Percentiles rank a stretch among this genome's conserved stretches.
phyloP scores from a whole-genome alignment of 2,888 invertebrate genomes.

The Eudasyphora cyanicolor region DNA sequence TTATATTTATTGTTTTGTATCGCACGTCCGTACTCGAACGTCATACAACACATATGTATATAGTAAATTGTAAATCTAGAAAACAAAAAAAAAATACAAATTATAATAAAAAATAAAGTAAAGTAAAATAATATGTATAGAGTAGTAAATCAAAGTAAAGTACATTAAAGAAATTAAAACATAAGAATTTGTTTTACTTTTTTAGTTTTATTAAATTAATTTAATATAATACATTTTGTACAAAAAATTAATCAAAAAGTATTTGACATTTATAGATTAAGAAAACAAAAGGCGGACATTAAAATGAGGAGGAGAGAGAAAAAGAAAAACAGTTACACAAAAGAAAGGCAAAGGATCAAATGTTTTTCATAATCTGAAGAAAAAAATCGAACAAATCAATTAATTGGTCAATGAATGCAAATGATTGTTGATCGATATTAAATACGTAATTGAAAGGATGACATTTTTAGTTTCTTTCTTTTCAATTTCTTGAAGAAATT shows the following conservation, averaged over 20 bases:
- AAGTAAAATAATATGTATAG: neutral
- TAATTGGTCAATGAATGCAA: neutral
- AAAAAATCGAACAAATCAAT: neutral
- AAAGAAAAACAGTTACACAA: neutral
- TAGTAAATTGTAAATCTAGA: slow-evolving; percentile 15
- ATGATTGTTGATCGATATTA: neutral
- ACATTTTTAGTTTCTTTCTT: too few relatives aligned
- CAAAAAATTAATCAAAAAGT: slow-evolving; percentile 73
- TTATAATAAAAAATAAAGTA: slow-evolving; percentile 21
- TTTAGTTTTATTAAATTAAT: slow-evolving; percentile 66
- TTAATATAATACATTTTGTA: slow-evolving; percentile 79
- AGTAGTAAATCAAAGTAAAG: neutral
- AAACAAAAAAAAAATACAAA: slow-evolving; percentile 21
- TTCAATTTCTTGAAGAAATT: slow-evolving; percentile 49
- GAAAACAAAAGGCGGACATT: slow-evolving; percentile 40
- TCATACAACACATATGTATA: neutral
- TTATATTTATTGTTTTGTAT: slow-evolving; percentile 2
- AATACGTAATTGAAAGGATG: neutral
- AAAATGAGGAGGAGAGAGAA: neutral
- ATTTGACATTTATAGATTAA: slow-evolving; percentile 57
- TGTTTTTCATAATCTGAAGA: neutral
- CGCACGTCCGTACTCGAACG: neutral
- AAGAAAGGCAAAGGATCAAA: neutral
- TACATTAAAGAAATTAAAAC: slow-evolving; percentile 22
- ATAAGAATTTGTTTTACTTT: slow-evolving; percentile 56